Base-by-base conservation (phyloP, 2,888 invertebrate genomes). In the Cantharis lateralis region DNA sequence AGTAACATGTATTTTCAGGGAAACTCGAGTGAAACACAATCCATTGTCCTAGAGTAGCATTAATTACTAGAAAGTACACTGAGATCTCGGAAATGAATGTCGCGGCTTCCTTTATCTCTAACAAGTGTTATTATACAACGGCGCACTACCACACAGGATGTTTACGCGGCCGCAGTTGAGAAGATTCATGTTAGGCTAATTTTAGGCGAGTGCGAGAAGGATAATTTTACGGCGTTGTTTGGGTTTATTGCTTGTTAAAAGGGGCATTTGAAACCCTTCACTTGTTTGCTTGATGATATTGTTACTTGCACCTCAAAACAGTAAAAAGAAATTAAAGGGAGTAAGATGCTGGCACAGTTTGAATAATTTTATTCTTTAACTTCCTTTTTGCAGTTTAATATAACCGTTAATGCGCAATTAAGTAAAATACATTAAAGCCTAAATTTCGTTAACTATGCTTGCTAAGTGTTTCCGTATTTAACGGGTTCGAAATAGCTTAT, bases 1-100 rank as follows among this genome's bases (percentile, higher is more conserved):
- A 66, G 16, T 48, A 66, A 66, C 64, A 24, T 66, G 64, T 66
- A 66, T 66, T 74, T 76, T 77, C 32, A 70, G 62, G 32, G 70
- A 78, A 75, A 75, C 72, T 68, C 72, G 72, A 77, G 74, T 81
- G 79, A 83, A 83, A 81, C 84, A 80, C 81, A 81, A 83, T 82
- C 83, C 82, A 83, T 83, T 83, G 85, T 79, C 77, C 75, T 84
- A 85, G 84, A 84, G 83, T 81, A 83, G 85, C 86, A 86, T 87
- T 87, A 86, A 87, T 87, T 87, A 86, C 86, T 82, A 78, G 69
- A 80, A 79, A 79, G 74, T 76, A 78, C 80, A 80, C 80, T 80
- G 82, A 85, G 84, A 85, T 85, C 85, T 85, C 83, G 86, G 85
- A 86, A 86, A 86, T 86, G 85, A 85, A 86, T 86, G 78, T 86